These are phyloP conservation scores for Charanyca ferruginea DNA, from an alignment of 2,888 invertebrate species.

Conservation along the genomic window DNA sequence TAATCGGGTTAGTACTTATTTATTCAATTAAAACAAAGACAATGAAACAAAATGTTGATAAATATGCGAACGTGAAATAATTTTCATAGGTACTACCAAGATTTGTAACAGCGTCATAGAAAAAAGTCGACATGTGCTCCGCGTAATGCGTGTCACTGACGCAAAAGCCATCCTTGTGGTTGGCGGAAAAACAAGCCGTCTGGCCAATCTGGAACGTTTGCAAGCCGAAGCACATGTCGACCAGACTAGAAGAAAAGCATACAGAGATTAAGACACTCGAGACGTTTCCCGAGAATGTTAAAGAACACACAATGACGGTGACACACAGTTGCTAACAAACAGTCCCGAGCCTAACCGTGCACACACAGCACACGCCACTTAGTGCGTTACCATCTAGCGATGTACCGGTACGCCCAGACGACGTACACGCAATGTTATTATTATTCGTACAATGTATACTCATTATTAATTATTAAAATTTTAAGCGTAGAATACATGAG, in stretches of 20 bases:
- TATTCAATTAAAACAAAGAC: constrained; percentile 31
- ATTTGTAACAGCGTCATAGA: constrained; percentile 52
- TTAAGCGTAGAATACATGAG: constrained; percentile 55
- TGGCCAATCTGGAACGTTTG: constrained; percentile 29
- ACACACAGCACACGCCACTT: constrained; percentile 14
- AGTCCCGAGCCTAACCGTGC: constrained; percentile 55
- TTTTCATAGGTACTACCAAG: constrained; percentile 34
- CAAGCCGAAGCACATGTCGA: constrained; percentile 62
- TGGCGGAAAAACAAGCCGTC: constrained; percentile 12
- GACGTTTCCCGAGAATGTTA: constrained; percentile 59
- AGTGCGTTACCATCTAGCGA: constrained; percentile 19
- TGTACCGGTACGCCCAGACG: constrained; percentile 41
- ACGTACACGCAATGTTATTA: constrained; percentile 41
- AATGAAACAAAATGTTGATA: constrained; percentile 9
- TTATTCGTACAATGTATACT: constrained; percentile 22
- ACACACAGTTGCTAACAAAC: constrained; percentile 70
- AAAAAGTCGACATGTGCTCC: constrained; percentile 61
- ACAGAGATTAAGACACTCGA: constrained; percentile 60
- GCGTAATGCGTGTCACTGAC: constrained; percentile 19
- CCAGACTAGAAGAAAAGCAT: constrained; percentile 61
- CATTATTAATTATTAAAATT: constrained; percentile 40
- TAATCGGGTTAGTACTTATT: constrained; percentile 23
- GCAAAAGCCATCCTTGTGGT: constrained; percentile 21
- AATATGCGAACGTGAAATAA: constrained; percentile 37
- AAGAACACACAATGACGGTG: constrained; percentile 62